Conservation (phyloP, 2,113 vertebrate genomes). For the Corythoichthys intestinalis region DNA sequence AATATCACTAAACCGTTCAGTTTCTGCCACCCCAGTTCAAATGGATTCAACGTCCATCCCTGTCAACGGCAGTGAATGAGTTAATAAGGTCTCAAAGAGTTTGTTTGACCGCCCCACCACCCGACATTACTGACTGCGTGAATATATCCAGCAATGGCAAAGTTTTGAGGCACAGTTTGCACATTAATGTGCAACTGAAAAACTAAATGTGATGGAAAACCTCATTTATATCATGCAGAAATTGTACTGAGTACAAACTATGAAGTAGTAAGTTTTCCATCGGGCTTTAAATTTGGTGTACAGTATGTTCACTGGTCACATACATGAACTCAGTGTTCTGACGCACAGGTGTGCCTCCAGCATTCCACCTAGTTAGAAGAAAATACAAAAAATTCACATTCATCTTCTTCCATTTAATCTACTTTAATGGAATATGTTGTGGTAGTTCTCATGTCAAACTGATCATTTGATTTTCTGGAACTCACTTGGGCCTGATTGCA, state of each 20-base stretch:
- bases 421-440: not conserved
- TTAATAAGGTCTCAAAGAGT: not conserved
- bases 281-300: slow-evolving; percentile 24
- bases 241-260: too few relatives aligned
- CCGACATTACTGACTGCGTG: not conserved
- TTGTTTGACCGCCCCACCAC: too few relatives aligned
- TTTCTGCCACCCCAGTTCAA: too few relatives aligned
- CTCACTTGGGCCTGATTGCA: slow-evolving; percentile 89
- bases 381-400: slow-evolving; percentile 55
- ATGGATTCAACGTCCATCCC: too few relatives aligned
- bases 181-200: not conserved
- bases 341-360: slow-evolving; percentile 84
- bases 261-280: not conserved
- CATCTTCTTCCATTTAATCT: slow-evolving; percentile 18
- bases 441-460: not conserved
- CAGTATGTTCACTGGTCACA: slow-evolving; percentile 69
- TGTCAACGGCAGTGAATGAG: too few relatives aligned
- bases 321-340: slow-evolving; percentile 91
- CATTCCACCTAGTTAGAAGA: slow-evolving; percentile 91
- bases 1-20: too few relatives aligned
- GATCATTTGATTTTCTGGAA: slow-evolving; percentile 3
- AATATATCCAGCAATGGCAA: slow-evolving; percentile 27
- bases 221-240: not conserved
- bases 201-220: not conserved
- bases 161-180: not conserved